Conservation (phyloP, 2,113 vertebrate species). For the Jaculus jaculus region DNA sequence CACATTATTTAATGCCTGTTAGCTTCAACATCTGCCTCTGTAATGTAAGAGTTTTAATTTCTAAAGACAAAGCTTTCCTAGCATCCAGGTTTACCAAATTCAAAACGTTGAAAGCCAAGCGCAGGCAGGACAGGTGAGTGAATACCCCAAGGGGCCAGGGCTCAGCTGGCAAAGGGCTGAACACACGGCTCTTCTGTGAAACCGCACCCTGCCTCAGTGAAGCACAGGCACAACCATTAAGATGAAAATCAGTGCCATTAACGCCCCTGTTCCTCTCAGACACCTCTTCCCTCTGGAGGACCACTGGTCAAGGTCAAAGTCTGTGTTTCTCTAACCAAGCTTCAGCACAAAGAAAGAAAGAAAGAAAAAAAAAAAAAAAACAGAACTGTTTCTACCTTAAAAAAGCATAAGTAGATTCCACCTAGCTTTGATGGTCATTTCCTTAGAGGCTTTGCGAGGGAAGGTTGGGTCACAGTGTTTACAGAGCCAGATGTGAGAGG, state of each 20-base stretch:
- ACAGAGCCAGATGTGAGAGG: background rate
- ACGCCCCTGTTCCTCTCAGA: background rate
- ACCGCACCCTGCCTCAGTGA: background rate
- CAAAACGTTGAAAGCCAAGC: background rate
- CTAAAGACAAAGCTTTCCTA: background rate
- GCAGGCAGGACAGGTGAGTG: background rate
- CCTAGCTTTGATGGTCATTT: background rate
- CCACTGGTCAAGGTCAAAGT: background rate
- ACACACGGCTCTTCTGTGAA: background rate
- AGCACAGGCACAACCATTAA: background rate
- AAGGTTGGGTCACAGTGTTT: background rate
- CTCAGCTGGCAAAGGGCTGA: accelerated
- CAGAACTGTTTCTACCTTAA: background rate
- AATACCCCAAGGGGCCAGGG: no score
- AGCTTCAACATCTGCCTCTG: background rate
- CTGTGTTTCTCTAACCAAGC: background rate
- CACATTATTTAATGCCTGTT: background rate
- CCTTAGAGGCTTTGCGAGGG: accelerated
- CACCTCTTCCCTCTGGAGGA: background rate
- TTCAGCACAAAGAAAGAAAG: background rate
- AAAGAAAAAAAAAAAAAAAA: no score
- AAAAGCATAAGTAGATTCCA: background rate
- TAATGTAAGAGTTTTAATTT: background rate
- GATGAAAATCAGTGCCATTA: background rate
- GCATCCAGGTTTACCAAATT: background rate